These are phyloP conservation scores for Kryptolebias marmoratus DNA, from an alignment of 2,113 vertebrate genomes.

Conservation along the genomic window DNA sequence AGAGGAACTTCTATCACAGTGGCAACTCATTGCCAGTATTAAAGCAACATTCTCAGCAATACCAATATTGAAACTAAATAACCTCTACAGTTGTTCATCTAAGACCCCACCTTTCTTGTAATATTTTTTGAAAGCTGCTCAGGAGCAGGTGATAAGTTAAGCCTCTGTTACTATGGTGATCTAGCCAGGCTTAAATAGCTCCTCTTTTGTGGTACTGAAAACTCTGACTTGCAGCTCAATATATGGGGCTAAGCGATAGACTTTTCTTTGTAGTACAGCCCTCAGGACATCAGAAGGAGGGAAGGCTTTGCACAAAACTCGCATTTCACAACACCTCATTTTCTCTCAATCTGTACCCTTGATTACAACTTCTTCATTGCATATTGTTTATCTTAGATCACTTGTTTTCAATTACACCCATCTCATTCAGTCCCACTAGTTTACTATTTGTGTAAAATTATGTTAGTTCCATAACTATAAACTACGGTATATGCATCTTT, in stretches of 20 bases:
- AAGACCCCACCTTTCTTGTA: too few species aligned
- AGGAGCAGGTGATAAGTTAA: too few species aligned
- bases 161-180: too few species aligned
- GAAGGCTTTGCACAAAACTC: not conserved
- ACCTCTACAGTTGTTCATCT: too few species aligned
- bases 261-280: too few species aligned
- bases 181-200: too few species aligned
- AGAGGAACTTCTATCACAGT: too few species aligned
- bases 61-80: too few species aligned
- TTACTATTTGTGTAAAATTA: not conserved
- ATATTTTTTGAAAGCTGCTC: too few species aligned
- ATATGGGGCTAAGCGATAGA: not conserved
- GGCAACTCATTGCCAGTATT: too few species aligned
- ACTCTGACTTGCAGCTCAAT: not conserved
- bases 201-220: too few species aligned
- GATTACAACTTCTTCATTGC: constrained; percentile 14
- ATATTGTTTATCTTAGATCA: constrained; percentile 15
- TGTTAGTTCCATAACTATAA: constrained; percentile 2
- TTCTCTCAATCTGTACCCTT: constrained; percentile 7
- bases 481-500: not conserved
- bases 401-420: constrained; percentile 18
- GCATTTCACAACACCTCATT: not conserved
- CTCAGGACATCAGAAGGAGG: constrained; percentile 8
- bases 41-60: too few species aligned
- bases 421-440: constrained; percentile 5